Percentiles rank a stretch among this genome's conserved stretches.
phyloP scores from a whole-genome alignment of 2,797 vertebrate species.

The Pantherophis vulpinus region DNA sequence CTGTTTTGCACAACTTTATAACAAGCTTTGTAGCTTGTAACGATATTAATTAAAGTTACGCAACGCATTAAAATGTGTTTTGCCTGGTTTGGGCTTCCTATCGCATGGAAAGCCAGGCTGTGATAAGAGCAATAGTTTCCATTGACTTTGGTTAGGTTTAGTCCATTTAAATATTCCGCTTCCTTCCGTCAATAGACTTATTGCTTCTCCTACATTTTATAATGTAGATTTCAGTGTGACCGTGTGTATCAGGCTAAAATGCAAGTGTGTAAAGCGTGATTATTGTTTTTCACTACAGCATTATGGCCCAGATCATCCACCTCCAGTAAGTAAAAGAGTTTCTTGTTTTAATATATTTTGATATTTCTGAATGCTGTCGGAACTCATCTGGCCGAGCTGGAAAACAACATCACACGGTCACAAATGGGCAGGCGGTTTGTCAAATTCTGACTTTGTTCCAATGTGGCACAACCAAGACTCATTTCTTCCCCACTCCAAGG shows the following conservation, averaged over 20 bases:
- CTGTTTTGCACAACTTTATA: no score
- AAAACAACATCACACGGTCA: neutral
- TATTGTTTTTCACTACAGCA: neutral
- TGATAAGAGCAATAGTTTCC: neutral
- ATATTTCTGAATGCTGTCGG: neutral
- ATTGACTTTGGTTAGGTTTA: neutral
- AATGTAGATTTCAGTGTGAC: neutral
- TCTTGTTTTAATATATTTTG: neutral
- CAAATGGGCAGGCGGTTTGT: no score
- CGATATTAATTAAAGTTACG: no score
- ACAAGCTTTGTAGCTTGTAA: no score
- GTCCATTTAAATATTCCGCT: neutral
- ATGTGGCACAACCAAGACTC: no score
- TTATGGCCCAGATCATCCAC: no score
- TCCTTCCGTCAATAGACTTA: neutral
- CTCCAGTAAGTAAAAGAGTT: neutral
- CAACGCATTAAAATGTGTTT: no score
- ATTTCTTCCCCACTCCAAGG: no score
- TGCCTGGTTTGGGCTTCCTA: no score
- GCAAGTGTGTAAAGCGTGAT: neutral
- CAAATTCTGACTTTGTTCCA: no score
- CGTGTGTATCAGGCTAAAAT: fast-evolving
- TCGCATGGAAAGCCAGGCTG: no score
- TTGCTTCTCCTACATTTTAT: neutral
- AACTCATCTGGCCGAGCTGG: no score